Evolutionary conservation across 2,797 vertebrate species (phyloP).

Genomic region (Sebastes melanostomus): DNA sequence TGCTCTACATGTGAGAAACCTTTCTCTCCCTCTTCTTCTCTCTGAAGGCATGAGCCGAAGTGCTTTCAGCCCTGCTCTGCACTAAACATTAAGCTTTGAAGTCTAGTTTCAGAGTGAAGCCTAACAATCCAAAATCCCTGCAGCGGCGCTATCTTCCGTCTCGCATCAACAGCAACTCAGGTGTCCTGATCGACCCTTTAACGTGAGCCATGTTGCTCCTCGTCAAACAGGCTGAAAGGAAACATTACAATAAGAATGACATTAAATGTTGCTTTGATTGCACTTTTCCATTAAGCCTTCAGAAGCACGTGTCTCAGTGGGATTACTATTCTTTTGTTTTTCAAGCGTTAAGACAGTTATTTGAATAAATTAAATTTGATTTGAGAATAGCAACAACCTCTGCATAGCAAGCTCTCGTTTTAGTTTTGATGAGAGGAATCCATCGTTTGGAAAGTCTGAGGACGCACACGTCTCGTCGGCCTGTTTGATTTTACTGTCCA

Average conservation of each 20-base stretch:
- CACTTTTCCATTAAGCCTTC: conserved; percentile 23
- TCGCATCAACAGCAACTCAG: background rate
- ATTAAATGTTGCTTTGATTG: conserved; percentile 16
- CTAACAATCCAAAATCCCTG: conserved; percentile 6
- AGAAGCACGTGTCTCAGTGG: conserved; percentile 4
- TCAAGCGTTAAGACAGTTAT: background rate
- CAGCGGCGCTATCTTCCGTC: background rate
- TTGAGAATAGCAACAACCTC: background rate
- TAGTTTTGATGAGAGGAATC: conserved; percentile 15
- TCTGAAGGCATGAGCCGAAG: background rate
- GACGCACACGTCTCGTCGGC: conserved; percentile 1
- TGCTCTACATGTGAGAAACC: conserved; percentile 20
- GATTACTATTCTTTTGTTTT: conserved; percentile 26
- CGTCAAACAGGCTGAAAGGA: background rate
- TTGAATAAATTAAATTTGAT: conserved; percentile 26
- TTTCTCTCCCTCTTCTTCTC: background rate
- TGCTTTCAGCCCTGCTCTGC: background rate
- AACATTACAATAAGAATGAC: background rate
- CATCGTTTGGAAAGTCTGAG: conserved; percentile 5
- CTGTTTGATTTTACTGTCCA: conserved; percentile 48
- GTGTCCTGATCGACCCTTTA: background rate
- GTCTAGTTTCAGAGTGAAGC: conserved; percentile 9
- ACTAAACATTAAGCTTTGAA: conserved; percentile 37
- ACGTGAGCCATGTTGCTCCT: background rate
- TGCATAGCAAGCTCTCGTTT: background rate